These are phyloP conservation scores for Dromas ardeola DNA, from an alignment of 2,113 vertebrate species.

Conservation along the genomic window DNA sequence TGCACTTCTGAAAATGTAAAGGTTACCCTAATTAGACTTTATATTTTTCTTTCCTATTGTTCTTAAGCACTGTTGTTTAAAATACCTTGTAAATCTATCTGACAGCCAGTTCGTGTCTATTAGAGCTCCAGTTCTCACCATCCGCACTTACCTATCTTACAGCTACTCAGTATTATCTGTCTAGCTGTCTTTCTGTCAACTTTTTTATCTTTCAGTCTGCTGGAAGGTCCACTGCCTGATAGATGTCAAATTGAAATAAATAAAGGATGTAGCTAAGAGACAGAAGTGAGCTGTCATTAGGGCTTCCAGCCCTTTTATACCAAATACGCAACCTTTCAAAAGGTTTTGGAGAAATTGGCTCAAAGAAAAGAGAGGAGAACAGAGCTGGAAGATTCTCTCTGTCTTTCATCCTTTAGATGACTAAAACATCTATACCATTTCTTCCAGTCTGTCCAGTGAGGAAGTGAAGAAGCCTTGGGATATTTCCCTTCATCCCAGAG, in stretches of 20 bases:
- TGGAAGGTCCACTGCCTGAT: conserved; percentile 29
- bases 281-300: not conserved
- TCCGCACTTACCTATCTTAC: not conserved
- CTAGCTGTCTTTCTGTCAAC: conserved; percentile 52
- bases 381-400: not conserved
- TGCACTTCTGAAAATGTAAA: not conserved
- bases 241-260: conserved; percentile 44
- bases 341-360: not conserved
- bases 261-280: conserved; percentile 30
- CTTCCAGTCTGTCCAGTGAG: not conserved
- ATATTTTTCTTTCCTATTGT: not conserved
- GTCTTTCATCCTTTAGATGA: not conserved
- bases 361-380: not conserved
- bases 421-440: not conserved
- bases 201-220: conserved; percentile 35
- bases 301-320: not conserved
- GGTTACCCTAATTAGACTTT: not conserved
- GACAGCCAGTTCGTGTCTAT: conserved; percentile 22
- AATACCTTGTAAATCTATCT: conserved; percentile 14
- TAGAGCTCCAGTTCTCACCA: not conserved
- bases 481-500: not conserved
- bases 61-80: not conserved
- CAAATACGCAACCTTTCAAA: not conserved
- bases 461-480: not conserved
- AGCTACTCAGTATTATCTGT: conserved; percentile 24